Evolutionary conservation across 2,797 vertebrate species (phyloP), one percentile per base, ranked within the genome.

Genomic region (Nasua narica): DNA sequence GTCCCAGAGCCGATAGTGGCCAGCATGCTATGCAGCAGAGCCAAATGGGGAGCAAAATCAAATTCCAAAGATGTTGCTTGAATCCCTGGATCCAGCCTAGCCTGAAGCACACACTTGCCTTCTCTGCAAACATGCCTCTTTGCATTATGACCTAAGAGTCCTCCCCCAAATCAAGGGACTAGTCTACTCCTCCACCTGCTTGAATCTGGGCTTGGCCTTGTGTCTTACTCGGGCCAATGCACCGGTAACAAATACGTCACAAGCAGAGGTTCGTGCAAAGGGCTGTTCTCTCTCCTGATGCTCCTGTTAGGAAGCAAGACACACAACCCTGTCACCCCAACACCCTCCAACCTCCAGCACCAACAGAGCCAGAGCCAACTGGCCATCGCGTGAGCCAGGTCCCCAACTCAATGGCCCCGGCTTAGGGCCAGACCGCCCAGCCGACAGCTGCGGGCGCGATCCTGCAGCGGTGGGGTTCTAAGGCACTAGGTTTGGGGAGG

Each of bases 321-420:
- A 46, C 0, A 0, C 0, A 18, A 25, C 65, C 77, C 48, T 9
- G 25, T 29, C 3, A 1, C 48, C 27, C 76, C 12, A 12, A 23
- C 43, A 15, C 6, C 62, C 25, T 8, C 74, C 43, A 58, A 50
- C 19, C 50, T 25, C 65, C 29, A 27, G 90, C 27, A 14, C 35
- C n/a, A 27, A 14, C 35, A 8, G 27, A 0, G 0, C 70, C 32
- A 48, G 54, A 43, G 19, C n/a, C 50, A 32, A 5, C 21, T 3
- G 6, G 27, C 18, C 43, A 8, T 6, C 21, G 3, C 0, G 1
- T 60, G 32, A 29, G 58, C 35, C 52, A 11, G 52, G 32, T 2
- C 62, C 14, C 32, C 62, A 21, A n/a, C 2, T 13, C 9, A 14
- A 29, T 1, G 21, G 29, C 19, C 62, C 65, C 0, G 0, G n/a